phyloP scores from a whole-genome alignment of 2,888 invertebrate species.

The Sarcophaga variegata region DNA sequence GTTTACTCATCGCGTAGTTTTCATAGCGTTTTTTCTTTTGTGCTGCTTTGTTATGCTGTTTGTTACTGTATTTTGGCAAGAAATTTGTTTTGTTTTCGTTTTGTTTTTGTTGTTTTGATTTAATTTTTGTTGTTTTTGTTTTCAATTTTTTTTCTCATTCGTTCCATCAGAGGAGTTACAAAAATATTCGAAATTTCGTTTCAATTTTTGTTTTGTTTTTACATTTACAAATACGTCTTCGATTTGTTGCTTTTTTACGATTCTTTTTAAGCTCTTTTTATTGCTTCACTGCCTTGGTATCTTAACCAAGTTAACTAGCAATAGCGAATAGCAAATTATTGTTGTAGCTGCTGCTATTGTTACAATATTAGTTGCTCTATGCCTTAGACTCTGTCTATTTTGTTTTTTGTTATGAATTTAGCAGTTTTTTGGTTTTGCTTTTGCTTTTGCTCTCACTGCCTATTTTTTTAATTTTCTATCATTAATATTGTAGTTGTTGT shows the following conservation, averaged over 20 bases:
- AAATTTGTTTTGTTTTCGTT: neutral
- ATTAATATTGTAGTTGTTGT: slow-evolving; percentile 13
- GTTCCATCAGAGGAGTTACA: neutral
- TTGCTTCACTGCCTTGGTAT: neutral
- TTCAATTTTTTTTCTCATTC: neutral
- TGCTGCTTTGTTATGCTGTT: too few species aligned
- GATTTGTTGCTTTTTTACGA: neutral
- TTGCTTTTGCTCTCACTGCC: neutral
- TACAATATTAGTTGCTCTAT: too few species aligned
- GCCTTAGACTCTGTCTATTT: too few species aligned
- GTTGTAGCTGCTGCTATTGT: too few species aligned
- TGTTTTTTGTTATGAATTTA: too few species aligned
- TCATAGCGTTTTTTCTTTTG: too few species aligned
- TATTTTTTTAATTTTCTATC: slow-evolving; percentile 1
- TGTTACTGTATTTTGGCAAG: neutral
- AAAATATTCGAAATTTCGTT: neutral
- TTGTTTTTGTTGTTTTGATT: neutral
- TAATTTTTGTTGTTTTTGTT: neutral
- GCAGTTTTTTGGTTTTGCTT: too few species aligned
- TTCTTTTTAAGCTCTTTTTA: neutral
- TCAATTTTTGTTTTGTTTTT: neutral
- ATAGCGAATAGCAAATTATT: too few species aligned
- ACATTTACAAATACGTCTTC: neutral
- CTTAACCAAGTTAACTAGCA: neutral
- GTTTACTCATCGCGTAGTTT: too few species aligned